Evolutionary conservation across 2,888 invertebrate genomes (phyloP).

Genomic region (Congeria kusceri): DNA sequence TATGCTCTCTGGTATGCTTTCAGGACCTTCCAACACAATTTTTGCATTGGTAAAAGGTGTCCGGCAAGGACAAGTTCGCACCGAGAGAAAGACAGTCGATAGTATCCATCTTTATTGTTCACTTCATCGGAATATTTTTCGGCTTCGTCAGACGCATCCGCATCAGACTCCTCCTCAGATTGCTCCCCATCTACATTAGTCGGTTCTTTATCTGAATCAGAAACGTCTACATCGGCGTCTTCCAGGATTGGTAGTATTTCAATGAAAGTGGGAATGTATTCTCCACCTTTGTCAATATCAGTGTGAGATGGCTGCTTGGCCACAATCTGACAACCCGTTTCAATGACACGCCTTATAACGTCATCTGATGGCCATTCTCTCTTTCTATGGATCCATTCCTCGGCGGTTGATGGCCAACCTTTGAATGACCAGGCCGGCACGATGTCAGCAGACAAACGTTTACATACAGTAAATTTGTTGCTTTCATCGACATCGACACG

Average conservation of each 20-base stretch:
- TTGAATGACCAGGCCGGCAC: slow-evolving; percentile 35
- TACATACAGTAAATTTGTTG: no score
- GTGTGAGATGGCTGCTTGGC: slow-evolving; percentile 13
- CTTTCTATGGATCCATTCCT: slow-evolving; percentile 29
- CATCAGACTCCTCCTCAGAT: no score
- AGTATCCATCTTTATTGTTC: background rate
- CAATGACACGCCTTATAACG: slow-evolving; percentile 5
- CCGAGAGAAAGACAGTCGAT: background rate
- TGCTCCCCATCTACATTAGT: no score
- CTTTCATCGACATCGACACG: no score
- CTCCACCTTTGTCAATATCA: no score
- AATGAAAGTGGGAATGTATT: no score
- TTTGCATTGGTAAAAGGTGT: background rate
- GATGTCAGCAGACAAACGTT: slow-evolving; percentile 20
- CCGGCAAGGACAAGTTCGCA: slow-evolving; percentile 5
- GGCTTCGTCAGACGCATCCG: background rate
- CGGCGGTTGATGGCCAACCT: slow-evolving; percentile 33
- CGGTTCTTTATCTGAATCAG: no score
- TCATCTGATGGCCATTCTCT: slow-evolving; percentile 38
- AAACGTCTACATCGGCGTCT: no score
- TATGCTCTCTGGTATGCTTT: slow-evolving; percentile 7
- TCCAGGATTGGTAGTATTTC: no score
- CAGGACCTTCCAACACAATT: background rate
- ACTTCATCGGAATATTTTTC: background rate
- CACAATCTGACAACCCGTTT: slow-evolving; percentile 32